phyloP scores from a whole-genome alignment of 2,113 vertebrate species.

The Stigmatopora argus region DNA sequence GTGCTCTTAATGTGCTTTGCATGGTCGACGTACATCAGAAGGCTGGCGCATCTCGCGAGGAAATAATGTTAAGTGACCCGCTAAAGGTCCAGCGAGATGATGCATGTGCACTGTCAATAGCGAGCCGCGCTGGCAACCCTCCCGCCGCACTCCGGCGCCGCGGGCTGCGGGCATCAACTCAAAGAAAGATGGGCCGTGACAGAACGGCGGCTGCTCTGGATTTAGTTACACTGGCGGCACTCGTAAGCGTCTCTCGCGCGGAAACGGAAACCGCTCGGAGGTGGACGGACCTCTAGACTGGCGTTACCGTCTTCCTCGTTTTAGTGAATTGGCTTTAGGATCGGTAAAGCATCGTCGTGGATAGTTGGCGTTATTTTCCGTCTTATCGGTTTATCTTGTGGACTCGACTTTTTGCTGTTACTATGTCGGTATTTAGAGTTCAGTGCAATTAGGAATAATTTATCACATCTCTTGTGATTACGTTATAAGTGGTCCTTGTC shows the following conservation, averaged over 20 bases:
- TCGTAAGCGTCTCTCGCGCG: slow-evolving; percentile 27
- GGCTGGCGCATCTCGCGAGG: background rate
- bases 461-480: no score
- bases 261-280: slow-evolving; percentile 18
- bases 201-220: slow-evolving; percentile 24
- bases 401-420: background rate
- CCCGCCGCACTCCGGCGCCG: background rate
- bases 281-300: slow-evolving; percentile 17
- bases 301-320: background rate
- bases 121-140: slow-evolving; percentile 19
- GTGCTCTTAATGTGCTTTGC: background rate
- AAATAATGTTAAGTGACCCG: slow-evolving; percentile 2
- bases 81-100: background rate
- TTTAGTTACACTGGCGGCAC: slow-evolving; percentile 19
- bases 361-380: background rate
- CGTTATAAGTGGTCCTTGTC: no score
- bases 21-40: background rate
- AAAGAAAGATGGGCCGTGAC: slow-evolving; percentile 20
- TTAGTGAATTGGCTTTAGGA: slow-evolving; percentile 19
- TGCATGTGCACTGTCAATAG: slow-evolving; percentile 25
- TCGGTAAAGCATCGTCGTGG: background rate
- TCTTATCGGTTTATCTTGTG: background rate
- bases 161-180: slow-evolving; percentile 8
- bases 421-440: background rate
- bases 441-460: no score